phyloP scores from a whole-genome alignment of 37 sponge, comb jelly and placozoan species.

The Eunapius fragilis region DNA sequence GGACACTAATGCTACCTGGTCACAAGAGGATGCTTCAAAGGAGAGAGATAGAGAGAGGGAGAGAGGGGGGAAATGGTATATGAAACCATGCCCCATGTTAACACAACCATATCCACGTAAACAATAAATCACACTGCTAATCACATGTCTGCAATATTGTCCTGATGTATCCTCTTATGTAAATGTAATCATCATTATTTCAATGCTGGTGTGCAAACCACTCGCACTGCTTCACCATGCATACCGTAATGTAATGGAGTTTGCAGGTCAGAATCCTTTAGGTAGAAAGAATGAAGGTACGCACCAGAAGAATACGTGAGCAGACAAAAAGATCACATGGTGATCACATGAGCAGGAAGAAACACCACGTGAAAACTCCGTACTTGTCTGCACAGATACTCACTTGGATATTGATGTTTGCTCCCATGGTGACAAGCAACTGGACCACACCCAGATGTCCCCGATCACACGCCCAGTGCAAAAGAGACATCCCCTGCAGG shows the following conservation, averaged over 20 bases:
- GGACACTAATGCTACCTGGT: conserved; percentile 35
- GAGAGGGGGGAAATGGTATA: no score
- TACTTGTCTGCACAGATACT: not conserved
- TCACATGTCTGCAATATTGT: no score
- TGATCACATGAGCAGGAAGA: not conserved
- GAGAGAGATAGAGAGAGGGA: not conserved
- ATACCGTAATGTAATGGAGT: conserved; percentile 84
- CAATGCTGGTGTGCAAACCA: no score
- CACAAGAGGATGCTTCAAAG: conserved; percentile 60
- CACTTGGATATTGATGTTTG: conserved; percentile 62
- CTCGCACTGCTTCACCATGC: no score
- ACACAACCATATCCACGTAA: no score
- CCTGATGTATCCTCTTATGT: no score
- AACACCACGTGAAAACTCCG: not conserved
- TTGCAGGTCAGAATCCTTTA: conserved; percentile 66
- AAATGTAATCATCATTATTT: not conserved
- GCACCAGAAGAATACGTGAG: not conserved
- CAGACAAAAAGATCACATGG: not conserved
- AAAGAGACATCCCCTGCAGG: conserved; percentile 66
- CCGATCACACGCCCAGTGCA: conserved; percentile 92
- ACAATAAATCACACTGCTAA: no score
- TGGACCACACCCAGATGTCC: conserved; percentile 64
- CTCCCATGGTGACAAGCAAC: conserved; percentile 49
- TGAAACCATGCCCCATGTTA: no score
- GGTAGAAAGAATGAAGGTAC: not conserved